A percentile compares a stretch with the other conserved stretches of the same genome.
Conservation (phyloP, 2,797 vertebrate genomes). For the Mormyrops boulengeri region DNA sequence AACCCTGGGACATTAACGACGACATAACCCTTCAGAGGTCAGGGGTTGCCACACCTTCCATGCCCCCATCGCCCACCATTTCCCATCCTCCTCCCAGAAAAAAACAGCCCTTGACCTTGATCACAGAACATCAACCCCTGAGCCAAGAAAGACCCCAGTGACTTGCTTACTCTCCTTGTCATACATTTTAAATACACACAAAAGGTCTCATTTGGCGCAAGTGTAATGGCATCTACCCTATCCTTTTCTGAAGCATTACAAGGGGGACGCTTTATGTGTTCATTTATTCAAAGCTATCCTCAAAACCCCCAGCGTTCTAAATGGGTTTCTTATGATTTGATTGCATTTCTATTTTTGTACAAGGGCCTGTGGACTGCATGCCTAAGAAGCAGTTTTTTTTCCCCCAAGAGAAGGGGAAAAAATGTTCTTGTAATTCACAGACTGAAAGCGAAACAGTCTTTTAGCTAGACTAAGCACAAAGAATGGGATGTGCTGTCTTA, state of each 20-base stretch:
- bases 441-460: not conserved
- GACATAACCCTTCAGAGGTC: constrained; percentile 22
- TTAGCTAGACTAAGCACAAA: not conserved
- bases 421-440: not conserved
- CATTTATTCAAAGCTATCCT: constrained; percentile 5
- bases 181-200: not conserved
- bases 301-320: not conserved
- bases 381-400: not conserved
- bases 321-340: constrained; percentile 11
- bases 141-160: not conserved
- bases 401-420: not conserved
- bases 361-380: not conserved
- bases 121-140: not conserved
- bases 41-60: not conserved
- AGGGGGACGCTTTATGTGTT: not conserved
- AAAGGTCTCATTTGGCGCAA: not conserved
- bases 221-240: not conserved
- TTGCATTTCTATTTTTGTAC: constrained; percentile 14
- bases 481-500: not conserved
- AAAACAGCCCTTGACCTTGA: not conserved
- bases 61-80: not conserved
- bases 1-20: constrained; percentile 26
- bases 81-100: not conserved
- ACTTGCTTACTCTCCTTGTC: not conserved
- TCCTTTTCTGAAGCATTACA: not conserved